Evolutionary conservation across 1,140 invertebrate species (phyloP).

Genomic region (Hyles vespertilio): DNA sequence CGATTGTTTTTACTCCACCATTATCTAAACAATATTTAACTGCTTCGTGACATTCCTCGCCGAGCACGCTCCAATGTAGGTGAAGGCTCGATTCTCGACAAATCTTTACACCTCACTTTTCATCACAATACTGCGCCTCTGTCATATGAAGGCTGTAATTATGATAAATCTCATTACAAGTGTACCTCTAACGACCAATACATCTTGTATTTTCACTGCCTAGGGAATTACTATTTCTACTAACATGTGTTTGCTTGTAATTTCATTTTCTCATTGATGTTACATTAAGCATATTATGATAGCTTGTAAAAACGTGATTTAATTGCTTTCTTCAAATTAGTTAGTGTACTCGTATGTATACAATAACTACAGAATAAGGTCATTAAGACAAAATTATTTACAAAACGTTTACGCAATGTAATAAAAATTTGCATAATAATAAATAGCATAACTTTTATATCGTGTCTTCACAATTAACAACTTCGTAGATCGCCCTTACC

Average conservation of each 20-base stretch:
- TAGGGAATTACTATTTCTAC: too few relatives aligned
- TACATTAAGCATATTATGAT: too few relatives aligned
- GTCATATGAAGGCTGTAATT: too few relatives aligned
- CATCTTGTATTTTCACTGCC: too few relatives aligned
- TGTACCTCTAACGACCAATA: too few relatives aligned
- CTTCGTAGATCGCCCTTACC: too few relatives aligned
- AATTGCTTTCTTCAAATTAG: neutral
- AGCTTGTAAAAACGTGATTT: neutral
- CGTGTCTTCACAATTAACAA: too few relatives aligned
- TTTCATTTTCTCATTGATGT: too few relatives aligned
- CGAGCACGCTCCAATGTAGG: slow-evolving; percentile 64
- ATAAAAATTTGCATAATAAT: neutral
- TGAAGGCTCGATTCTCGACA: slow-evolving; percentile 56
- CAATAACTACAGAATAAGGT: neutral
- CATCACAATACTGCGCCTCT: neutral
- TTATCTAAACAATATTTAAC: slow-evolving; percentile 65
- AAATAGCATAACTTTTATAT: neutral
- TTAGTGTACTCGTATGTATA: neutral
- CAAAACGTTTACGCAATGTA: too few relatives aligned
- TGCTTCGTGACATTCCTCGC: slow-evolving; percentile 70
- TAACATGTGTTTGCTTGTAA: too few relatives aligned
- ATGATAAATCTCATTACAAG: too few relatives aligned
- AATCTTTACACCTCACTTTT: slow-evolving; percentile 14
- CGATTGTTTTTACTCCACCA: slow-evolving; percentile 62
- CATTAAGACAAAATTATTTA: neutral